These are phyloP conservation scores for Saxidomus purpurata DNA, from an alignment of 1,140 invertebrate genomes.

Conservation along the genomic window DNA sequence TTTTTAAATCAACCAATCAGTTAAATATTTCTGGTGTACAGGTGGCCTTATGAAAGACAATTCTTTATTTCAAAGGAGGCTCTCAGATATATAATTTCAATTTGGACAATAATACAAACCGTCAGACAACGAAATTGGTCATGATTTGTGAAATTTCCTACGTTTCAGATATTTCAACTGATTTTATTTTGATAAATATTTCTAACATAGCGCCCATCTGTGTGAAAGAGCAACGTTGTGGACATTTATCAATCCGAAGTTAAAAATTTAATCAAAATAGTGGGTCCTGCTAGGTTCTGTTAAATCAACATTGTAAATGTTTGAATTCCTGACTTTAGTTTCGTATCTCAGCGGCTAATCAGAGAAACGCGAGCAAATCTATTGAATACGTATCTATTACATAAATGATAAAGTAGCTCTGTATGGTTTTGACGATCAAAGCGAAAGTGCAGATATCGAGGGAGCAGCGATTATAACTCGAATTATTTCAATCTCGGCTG, in stretches of 20 bases:
- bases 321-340: slow-evolving; percentile 45
- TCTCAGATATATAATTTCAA: slow-evolving; percentile 56
- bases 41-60: slow-evolving; percentile 5
- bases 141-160: slow-evolving; percentile 52
- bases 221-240: background rate
- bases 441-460: slow-evolving; percentile 51
- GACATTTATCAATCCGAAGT: slow-evolving; percentile 54
- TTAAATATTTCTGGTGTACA: background rate
- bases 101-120: slow-evolving; percentile 36
- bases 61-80: slow-evolving; percentile 47
- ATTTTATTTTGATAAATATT: slow-evolving; percentile 60
- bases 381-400: slow-evolving; percentile 66
- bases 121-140: slow-evolving; percentile 28
- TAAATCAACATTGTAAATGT: slow-evolving; percentile 59
- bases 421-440: slow-evolving; percentile 41
- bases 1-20: background rate
- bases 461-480: slow-evolving; percentile 10
- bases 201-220: slow-evolving; percentile 29
- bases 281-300: slow-evolving; percentile 32
- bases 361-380: slow-evolving; percentile 39
- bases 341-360: slow-evolving; percentile 51
- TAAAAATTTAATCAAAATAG: slow-evolving; percentile 62
- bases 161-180: slow-evolving; percentile 23
- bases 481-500: slow-evolving; percentile 49
- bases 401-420: slow-evolving; percentile 51